phyloP scores from a whole-genome alignment of 1,140 invertebrate genomes.

The Drosophila sp. region DNA sequence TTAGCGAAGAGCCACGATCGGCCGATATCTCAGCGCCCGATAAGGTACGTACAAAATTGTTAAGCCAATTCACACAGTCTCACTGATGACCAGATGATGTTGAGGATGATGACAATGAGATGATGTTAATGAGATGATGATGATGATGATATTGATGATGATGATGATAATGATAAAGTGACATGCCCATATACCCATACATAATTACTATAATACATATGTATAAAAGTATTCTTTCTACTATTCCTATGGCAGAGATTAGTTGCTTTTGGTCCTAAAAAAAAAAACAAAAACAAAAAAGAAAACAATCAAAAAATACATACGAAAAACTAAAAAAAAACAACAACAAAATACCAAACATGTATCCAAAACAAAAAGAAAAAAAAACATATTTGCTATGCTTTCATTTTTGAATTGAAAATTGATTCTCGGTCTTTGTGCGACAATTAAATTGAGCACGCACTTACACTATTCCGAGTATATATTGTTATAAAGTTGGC shows the following conservation, averaged over 20 bases:
- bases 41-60: constrained; percentile 85
- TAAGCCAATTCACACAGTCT: background rate
- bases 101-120: constrained; percentile 11
- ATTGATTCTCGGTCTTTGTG: constrained; percentile 15
- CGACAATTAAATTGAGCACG: background rate
- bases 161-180: constrained; percentile 22
- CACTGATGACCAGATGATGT: constrained; percentile 12
- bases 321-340: background rate
- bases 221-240: constrained; percentile 59
- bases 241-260: constrained; percentile 62
- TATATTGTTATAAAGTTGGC: constrained; percentile 13
- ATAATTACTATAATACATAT: constrained; percentile 52
- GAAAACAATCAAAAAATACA: constrained; percentile 12
- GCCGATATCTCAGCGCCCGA: constrained; percentile 87
- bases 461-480: constrained; percentile 3
- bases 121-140: constrained; percentile 1
- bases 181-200: constrained; percentile 40
- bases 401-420: constrained; percentile 48
- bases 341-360: background rate
- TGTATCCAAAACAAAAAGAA: background rate
- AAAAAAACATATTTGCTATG: constrained; percentile 56
- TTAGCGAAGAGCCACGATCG: constrained; percentile 87
- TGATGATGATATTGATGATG: constrained; percentile 15
- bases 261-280: constrained; percentile 60
- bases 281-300: constrained; percentile 11